Evolutionary conservation across 2,113 vertebrate species (phyloP).

Genomic region (Chionodraco myersi): DNA sequence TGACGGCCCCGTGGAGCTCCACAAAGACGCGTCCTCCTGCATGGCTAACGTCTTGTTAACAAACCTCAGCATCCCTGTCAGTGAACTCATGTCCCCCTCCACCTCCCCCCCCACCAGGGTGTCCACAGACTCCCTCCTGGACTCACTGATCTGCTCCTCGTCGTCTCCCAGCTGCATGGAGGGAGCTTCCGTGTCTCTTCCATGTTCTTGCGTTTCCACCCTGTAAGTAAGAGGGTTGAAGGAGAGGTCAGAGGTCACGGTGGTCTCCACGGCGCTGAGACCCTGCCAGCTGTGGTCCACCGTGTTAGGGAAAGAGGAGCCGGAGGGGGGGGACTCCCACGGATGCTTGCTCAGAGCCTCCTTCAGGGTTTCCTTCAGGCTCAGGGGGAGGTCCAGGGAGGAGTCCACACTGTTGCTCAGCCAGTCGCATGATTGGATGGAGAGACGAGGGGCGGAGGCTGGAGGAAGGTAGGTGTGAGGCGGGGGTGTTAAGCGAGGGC

Average conservation of each 20-base stretch:
- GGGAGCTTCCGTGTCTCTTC: not conserved
- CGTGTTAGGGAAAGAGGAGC: slow-evolving; percentile 16
- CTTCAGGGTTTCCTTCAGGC: slow-evolving; percentile 69
- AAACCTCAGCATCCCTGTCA: slow-evolving; percentile 82
- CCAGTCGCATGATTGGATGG: slow-evolving; percentile 24
- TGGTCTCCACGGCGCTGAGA: slow-evolving; percentile 55
- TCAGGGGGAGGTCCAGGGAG: slow-evolving; percentile 74
- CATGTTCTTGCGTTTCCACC: slow-evolving; percentile 35
- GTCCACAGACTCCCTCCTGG: slow-evolving; percentile 46
- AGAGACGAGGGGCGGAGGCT: slow-evolving; percentile 13
- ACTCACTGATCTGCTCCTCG: slow-evolving; percentile 8
- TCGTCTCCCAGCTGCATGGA: slow-evolving; percentile 13
- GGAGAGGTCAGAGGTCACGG: slow-evolving; percentile 67
- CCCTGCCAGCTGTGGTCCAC: slow-evolving; percentile 74
- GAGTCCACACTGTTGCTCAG: slow-evolving; percentile 46
- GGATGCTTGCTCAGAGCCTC: slow-evolving; percentile 56
- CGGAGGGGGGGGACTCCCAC: slow-evolving; percentile 45
- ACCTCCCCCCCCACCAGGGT: slow-evolving; percentile 47
- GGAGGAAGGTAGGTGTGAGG: slow-evolving; percentile 8
- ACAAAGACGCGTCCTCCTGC: slow-evolving; percentile 74
- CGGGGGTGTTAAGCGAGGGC: not conserved
- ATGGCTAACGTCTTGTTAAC: slow-evolving; percentile 82
- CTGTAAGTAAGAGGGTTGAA: slow-evolving; percentile 84
- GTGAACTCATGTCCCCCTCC: slow-evolving; percentile 56
- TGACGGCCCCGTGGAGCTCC: slow-evolving; percentile 27